Conservation (phyloP, 2,888 invertebrate genomes). For the Lasius fuliginosus region DNA sequence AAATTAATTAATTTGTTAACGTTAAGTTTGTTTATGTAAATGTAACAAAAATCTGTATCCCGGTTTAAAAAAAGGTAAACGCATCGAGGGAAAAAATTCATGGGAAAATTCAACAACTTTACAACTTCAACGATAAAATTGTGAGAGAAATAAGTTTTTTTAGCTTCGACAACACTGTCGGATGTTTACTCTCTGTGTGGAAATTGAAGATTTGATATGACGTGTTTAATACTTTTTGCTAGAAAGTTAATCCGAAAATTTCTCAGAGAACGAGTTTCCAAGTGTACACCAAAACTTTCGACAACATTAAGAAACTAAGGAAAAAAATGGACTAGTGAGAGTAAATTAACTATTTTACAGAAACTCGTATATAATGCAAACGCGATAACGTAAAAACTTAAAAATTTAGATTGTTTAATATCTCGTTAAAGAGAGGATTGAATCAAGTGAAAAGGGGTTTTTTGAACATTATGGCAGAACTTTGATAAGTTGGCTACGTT, state of each 20-base stretch:
- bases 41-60: neutral
- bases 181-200: conserved; percentile 1
- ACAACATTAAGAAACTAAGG: conserved; percentile 19
- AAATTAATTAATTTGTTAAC: conserved; percentile 34
- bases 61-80: neutral
- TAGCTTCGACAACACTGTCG: conserved; percentile 9
- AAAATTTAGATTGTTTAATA: neutral
- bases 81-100: neutral
- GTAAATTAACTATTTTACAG: conserved; percentile 14
- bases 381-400: neutral
- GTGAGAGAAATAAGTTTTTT: neutral
- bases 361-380: conserved; percentile 29
- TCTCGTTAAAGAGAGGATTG: neutral
- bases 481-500: neutral
- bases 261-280: conserved; percentile 14
- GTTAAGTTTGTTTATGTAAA: neutral
- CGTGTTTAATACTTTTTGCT: conserved; percentile 40
- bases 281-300: conserved; percentile 40
- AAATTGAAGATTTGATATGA: conserved; percentile 32
- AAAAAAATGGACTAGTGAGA: conserved; percentile 25
- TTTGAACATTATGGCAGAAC: neutral
- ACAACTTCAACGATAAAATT: neutral
- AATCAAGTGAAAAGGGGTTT: neutral
- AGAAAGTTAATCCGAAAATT: conserved; percentile 46
- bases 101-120: conserved; percentile 7